Percentiles rank a stretch among this genome's conserved stretches.
phyloP scores from a whole-genome alignment of 1,140 invertebrate species.

The Drosophila biarmipes region DNA sequence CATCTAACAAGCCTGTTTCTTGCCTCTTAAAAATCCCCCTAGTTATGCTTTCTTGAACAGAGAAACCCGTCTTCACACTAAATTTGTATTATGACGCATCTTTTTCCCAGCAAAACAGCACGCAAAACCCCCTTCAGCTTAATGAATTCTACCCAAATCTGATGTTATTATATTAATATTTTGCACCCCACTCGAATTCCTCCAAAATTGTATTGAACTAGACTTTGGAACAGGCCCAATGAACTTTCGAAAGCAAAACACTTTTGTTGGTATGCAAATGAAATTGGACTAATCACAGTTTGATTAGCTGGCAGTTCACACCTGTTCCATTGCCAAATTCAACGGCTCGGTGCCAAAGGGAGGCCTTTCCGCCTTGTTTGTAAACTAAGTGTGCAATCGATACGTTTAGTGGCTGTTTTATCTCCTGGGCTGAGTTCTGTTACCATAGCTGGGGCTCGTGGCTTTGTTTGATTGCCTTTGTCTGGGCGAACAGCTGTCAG shows the following conservation, averaged over 20 bases:
- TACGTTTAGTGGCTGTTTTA: constrained; percentile 7
- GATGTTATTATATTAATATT: too few relatives aligned
- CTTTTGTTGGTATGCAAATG: constrained; percentile 28
- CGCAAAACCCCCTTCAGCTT: too few relatives aligned
- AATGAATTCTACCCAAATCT: too few relatives aligned
- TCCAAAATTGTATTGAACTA: not conserved
- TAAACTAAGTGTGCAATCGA: constrained; percentile 6
- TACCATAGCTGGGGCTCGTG: constrained; percentile 9
- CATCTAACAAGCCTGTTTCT: too few relatives aligned
- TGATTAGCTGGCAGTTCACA: constrained; percentile 43
- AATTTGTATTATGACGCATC: too few relatives aligned
- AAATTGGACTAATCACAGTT: constrained; percentile 36
- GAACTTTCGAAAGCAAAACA: constrained; percentile 17
- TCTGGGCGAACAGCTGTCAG: constrained; percentile 31
- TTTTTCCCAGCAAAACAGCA: too few relatives aligned
- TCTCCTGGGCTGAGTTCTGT: constrained; percentile 32
- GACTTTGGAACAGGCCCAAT: constrained; percentile 9
- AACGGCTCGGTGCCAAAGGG: constrained; percentile 17
- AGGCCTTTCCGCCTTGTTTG: not conserved
- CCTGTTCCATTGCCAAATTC: constrained; percentile 37
- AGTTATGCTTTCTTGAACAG: too few relatives aligned
- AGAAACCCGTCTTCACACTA: too few relatives aligned
- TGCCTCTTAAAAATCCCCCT: too few relatives aligned
- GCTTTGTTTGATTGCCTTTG: constrained; percentile 7
- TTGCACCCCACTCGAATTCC: not conserved